Conservation (phyloP, 2,797 vertebrate genomes). For the Lacerta bilineata region DNA sequence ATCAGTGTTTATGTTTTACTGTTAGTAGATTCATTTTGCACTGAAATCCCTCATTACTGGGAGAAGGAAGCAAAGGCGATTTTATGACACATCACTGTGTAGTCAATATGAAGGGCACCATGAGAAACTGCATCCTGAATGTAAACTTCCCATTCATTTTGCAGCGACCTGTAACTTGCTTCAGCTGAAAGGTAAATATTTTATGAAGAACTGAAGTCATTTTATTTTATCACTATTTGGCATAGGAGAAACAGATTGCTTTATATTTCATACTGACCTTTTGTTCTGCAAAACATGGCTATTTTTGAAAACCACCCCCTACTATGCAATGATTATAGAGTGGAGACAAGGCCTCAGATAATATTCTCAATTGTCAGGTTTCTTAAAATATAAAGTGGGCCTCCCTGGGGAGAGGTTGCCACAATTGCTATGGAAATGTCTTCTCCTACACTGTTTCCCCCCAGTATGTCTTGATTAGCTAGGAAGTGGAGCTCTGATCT, state of each 20-base stretch:
- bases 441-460: background rate
- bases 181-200: slow-evolving; percentile 35
- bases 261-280: slow-evolving; percentile 27
- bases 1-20: slow-evolving; percentile 10
- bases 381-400: slow-evolving; percentile 21
- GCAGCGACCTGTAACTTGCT: background rate
- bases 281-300: slow-evolving; percentile 12
- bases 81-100: slow-evolving; percentile 13
- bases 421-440: slow-evolving; percentile 6
- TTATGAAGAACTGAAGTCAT: slow-evolving; percentile 26
- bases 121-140: background rate
- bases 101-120: slow-evolving; percentile 4
- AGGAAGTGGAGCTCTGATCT: background rate
- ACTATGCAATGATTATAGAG: background rate
- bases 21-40: background rate
- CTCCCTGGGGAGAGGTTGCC: background rate
- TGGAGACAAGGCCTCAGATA: slow-evolving; percentile 3
- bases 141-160: slow-evolving; percentile 20
- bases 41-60: background rate
- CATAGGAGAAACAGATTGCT: slow-evolving; percentile 12
- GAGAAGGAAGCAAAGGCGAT: slow-evolving; percentile 18
- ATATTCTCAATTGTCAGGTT: background rate
- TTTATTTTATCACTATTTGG: slow-evolving; percentile 25
- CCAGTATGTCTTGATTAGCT: background rate
- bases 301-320: background rate